Base-by-base conservation (phyloP, 2,113 vertebrate genomes). In the Cheirogaleus medius region DNA sequence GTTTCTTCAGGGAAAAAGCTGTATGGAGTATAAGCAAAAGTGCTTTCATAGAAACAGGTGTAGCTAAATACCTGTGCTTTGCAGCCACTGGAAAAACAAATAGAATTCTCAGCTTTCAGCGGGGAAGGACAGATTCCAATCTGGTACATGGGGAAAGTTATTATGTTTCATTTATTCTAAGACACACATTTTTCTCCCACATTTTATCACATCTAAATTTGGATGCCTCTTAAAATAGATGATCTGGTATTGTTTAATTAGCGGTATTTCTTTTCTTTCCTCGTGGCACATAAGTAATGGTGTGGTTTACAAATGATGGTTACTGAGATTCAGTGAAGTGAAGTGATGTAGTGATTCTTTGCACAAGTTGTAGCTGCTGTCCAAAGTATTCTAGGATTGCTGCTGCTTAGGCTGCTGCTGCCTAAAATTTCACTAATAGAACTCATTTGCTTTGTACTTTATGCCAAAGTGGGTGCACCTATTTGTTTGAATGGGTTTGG, bases 31-130 rank as follows among this genome's bases (percentile, higher is more conserved):
- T 69, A 44, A 87, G 63, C 5, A 77, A 42, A 14, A n/a, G 11
- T 89, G 6, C 34, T 34, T 92, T 90, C 21, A 73, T 10, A 86
- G 74, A 77, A 94, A 94, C 34, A 93, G 49, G 73, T 66, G 20
- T 10, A 83, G 54, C 66, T 78, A 87, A 87, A 73, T 78, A 23
- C 3, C 64, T 95, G n/a, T 78, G 86, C 91, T 74, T 37, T 71
- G 23, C 18, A 91, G 60, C n/a, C 21, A 25, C 90, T 96, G 47
- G 69, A 94, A 94, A 89, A 85, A 49, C 64, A 81, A 76, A 76
- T 27, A 56, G n/a, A 90, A 44, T 87, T 92, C 42, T n/a, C 18
- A 58, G 52, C 7, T 73, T 42, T 78, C 49, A n/a, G 47, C 34
- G 8, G 1, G 14, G 23, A 3, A 76, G 23, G 29, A 29, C 54